Percentiles rank a stretch among this genome's conserved stretches.
Conservation (phyloP, 2,888 invertebrate genomes). For the Sturmia bella region DNA sequence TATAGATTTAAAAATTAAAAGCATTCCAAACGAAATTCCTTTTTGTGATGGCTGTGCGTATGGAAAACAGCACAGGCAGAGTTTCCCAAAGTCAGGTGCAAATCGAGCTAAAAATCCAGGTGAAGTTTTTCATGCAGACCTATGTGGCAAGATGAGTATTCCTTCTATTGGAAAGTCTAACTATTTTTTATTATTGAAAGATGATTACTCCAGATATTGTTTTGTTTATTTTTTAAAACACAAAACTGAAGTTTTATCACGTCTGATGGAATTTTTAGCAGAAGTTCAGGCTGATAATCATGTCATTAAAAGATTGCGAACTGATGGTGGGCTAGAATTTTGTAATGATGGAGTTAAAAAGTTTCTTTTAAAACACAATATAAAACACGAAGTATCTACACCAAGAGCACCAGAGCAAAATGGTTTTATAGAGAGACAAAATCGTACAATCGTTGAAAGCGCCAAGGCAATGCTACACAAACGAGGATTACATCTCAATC, state of each 20-base stretch:
- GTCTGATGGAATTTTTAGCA: no score
- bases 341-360: slow-evolving; percentile 44
- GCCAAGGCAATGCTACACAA: slow-evolving; percentile 3
- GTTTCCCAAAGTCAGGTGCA: slow-evolving; percentile 24
- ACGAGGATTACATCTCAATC: background rate
- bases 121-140: slow-evolving; percentile 43
- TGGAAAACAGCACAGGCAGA: slow-evolving; percentile 39
- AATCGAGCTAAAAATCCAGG: no score
- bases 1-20: slow-evolving; percentile 32
- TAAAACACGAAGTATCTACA: slow-evolving; percentile 59
- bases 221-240: slow-evolving; percentile 64
- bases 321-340: slow-evolving; percentile 62
- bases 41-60: slow-evolving; percentile 41
- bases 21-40: slow-evolving; percentile 11
- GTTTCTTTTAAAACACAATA: slow-evolving; percentile 22
- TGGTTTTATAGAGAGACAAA: slow-evolving; percentile 36
- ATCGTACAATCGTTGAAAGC: slow-evolving; percentile 33
- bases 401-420: slow-evolving; percentile 46
- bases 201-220: no score
- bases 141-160: slow-evolving; percentile 48
- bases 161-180: no score
- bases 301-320: slow-evolving; percentile 53
- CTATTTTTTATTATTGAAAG: no score
- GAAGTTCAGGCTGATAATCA: no score
- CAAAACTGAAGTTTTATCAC: slow-evolving; percentile 61